These are phyloP conservation scores for Marisa cornuarietis DNA, from an alignment of 1,140 invertebrate genomes.

Conservation along the genomic window DNA sequence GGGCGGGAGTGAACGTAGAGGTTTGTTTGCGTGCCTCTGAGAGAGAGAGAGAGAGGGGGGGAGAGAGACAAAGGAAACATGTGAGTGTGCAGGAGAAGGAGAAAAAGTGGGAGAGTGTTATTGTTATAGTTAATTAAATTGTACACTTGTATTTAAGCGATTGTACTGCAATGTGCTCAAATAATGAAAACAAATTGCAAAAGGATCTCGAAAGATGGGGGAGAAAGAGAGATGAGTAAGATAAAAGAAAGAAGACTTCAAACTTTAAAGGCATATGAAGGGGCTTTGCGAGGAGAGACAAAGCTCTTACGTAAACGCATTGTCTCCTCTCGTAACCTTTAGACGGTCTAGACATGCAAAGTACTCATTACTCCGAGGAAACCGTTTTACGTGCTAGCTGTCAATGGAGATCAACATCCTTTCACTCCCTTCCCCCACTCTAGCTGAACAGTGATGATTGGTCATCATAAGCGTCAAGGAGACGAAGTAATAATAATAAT, in stretches of 20 bases:
- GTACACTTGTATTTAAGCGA: background rate
- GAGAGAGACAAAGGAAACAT: too few relatives aligned
- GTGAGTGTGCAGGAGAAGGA: background rate
- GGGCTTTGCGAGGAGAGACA: background rate
- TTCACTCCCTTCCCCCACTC: too few relatives aligned
- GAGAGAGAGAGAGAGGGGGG: conserved; percentile 13
- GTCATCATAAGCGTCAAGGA: too few relatives aligned
- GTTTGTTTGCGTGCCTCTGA: background rate
- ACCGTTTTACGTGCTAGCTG: too few relatives aligned
- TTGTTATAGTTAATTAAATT: conserved; percentile 7
- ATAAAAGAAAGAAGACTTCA: background rate
- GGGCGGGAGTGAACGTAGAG: too few relatives aligned
- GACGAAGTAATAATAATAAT: too few relatives aligned
- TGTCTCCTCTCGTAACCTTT: background rate
- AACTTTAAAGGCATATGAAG: background rate
- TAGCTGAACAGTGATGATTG: too few relatives aligned
- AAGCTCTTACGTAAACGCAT: too few relatives aligned
- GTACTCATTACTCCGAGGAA: too few relatives aligned
- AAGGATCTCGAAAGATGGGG: background rate
- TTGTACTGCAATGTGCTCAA: background rate
- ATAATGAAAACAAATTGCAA: background rate
- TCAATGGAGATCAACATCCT: too few relatives aligned
- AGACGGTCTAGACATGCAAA: too few relatives aligned
- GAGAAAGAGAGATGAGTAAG: background rate
- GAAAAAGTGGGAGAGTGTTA: background rate